A percentile compares a stretch with the other conserved stretches of the same genome.
These are phyloP conservation scores for Cyphomyrmex costatus DNA, from an alignment of 1,140 invertebrate genomes.

Conservation along the genomic window DNA sequence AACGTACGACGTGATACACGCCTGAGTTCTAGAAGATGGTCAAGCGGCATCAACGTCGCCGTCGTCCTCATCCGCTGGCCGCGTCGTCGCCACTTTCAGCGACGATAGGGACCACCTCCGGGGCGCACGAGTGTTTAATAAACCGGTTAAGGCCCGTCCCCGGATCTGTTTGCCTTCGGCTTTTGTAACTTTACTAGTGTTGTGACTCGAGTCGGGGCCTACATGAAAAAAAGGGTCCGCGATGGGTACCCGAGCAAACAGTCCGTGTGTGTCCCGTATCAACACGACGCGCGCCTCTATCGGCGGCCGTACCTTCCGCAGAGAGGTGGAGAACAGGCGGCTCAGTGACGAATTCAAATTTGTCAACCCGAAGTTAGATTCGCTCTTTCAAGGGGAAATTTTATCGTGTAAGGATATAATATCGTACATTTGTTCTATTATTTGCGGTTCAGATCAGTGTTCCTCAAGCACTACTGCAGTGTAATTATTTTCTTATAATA, in stretches of 20 bases:
- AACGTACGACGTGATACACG: constrained; percentile 25
- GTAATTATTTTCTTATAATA: constrained; percentile 31
- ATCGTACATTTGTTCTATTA: constrained; percentile 8
- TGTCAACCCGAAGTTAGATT: constrained; percentile 35
- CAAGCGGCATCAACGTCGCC: constrained; percentile 58
- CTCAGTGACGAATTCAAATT: constrained; percentile 51
- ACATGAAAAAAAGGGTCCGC: constrained; percentile 78
- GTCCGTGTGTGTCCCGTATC: constrained; percentile 78
- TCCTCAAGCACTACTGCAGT: background rate
- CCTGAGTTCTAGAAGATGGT: constrained; percentile 60
- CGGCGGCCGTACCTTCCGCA: constrained; percentile 66
- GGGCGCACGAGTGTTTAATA: constrained; percentile 81
- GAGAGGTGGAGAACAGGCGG: constrained; percentile 33
- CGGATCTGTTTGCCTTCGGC: constrained; percentile 81
- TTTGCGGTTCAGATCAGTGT: constrained; percentile 7
- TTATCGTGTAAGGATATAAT: background rate
- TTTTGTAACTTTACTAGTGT: constrained; percentile 84
- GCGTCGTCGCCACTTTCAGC: constrained; percentile 71
- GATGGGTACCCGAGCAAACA: constrained; percentile 80
- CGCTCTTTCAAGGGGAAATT: background rate
- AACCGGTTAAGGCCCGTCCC: constrained; percentile 81
- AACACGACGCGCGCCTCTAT: constrained; percentile 79
- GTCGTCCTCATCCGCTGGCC: constrained; percentile 41
- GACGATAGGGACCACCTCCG: constrained; percentile 71
- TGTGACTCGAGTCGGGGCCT: constrained; percentile 77